A percentile compares a stretch with the other conserved stretches of the same genome.
Conservation (phyloP, 2,113 vertebrate genomes). For the Phrynocephalus versicolor region DNA sequence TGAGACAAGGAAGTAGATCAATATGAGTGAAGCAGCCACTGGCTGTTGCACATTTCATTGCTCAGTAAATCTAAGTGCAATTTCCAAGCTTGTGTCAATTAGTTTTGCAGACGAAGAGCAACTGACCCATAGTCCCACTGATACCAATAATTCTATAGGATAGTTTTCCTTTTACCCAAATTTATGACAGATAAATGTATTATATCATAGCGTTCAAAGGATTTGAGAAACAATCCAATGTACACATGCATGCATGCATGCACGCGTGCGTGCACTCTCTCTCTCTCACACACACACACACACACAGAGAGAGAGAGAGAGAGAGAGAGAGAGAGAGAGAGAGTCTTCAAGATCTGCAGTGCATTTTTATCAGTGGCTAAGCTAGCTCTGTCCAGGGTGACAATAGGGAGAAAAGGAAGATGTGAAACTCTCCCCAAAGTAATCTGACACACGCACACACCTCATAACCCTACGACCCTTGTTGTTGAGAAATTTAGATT, state of each 20-base stretch:
- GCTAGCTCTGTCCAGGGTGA: too few species aligned
- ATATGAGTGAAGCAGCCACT: constrained; percentile 12
- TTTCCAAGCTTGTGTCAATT: constrained; percentile 19
- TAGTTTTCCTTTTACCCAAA: fast-evolving
- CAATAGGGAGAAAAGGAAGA: not conserved
- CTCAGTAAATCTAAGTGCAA: constrained; percentile 31
- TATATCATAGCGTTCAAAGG: not conserved
- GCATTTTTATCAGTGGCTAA: too few species aligned
- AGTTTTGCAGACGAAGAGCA: not conserved
- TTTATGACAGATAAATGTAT: not conserved
- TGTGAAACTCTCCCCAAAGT: not conserved
- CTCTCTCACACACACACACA: too few species aligned
- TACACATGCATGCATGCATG: too few species aligned
- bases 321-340: too few species aligned
- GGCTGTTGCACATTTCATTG: constrained; percentile 14
- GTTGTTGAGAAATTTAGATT: too few species aligned
- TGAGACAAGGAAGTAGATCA: not conserved
- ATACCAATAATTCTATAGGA: not conserved
- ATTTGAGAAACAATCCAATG: too few species aligned
- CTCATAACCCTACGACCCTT: too few species aligned
- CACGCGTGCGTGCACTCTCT: not conserved
- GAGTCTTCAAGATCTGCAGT: too few species aligned
- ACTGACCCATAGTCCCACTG: not conserved
- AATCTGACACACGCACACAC: too few species aligned
- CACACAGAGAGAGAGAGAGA: too few species aligned